Conservation (phyloP, 2,797 vertebrate genomes). For the Limosa lapponica region DNA sequence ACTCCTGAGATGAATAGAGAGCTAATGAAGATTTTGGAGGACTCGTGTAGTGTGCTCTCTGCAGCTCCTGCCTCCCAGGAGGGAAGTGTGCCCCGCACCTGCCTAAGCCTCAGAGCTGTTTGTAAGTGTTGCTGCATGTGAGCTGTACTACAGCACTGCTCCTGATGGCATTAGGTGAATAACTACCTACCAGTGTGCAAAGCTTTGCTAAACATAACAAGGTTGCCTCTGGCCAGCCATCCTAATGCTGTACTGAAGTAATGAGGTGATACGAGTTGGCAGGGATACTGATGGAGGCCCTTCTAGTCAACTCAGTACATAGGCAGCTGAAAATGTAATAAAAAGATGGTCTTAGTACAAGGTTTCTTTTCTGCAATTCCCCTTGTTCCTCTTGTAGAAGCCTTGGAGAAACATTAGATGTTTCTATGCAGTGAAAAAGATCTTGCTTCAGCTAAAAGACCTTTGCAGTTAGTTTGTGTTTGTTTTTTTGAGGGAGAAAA, state of each 20-base stretch:
- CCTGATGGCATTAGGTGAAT: background rate
- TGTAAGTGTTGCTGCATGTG: rapidly evolving
- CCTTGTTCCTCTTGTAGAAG: background rate
- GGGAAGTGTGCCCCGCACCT: rapidly evolving
- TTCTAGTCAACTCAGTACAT: background rate
- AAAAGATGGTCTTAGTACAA: background rate
- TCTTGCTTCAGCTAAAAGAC: background rate
- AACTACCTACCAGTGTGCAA: background rate
- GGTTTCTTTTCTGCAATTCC: background rate
- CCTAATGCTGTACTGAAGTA: background rate
- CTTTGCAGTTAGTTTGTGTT: background rate
- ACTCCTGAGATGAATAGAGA: background rate
- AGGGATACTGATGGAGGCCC: background rate
- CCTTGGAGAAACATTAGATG: background rate
- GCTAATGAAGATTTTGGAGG: background rate
- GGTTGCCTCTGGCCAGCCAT: background rate
- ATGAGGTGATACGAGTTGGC: background rate
- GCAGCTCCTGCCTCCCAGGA: background rate
- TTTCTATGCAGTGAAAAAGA: background rate
- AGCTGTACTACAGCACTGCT: background rate
- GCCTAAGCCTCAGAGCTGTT: background rate
- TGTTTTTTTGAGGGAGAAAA: background rate
- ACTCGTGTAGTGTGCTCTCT: background rate
- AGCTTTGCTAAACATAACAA: background rate
- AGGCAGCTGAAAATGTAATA: background rate